Base-by-base conservation (phyloP, 1,140 invertebrate genomes). In the Oryctes rhinoceros region DNA sequence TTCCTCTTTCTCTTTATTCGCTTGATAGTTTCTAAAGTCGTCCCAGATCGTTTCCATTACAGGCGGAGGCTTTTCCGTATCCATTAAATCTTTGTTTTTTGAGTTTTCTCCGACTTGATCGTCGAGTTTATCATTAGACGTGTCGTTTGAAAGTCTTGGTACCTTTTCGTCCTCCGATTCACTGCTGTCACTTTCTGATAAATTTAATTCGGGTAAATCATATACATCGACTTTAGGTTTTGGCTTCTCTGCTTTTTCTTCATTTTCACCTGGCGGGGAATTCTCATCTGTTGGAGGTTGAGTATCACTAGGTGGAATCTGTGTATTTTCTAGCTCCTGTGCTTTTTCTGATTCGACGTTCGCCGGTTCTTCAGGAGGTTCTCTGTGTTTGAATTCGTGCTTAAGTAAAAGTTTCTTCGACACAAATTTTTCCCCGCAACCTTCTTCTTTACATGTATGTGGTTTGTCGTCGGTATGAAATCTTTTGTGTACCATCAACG, bases 401-500 rank as follows among this genome's bases (percentile, higher is more conserved):
- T 94, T 95, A 5, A 88, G 83, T 6, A 96, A 85, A 2, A 96
- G 85, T 86, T 95, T 96, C 79, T 93, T 94, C 0, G 95, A 96
- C 48, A 97, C 93, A 88, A 96, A 96, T 81, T 91, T 92, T 82
- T 94, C 91, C 7, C 90, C 87, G 86, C 95, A 97, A 7, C 87
- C 88, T 81, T 90, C 90, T 84, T 94, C 91, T 15, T 86, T 88
- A 85, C 95, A 96, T 20, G 88, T 83, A 87, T 95, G 93, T 0
- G 94, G 93, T 81, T 86, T 90, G 76, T 88, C 87, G 81, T 95
- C 92, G 2, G 90, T 88, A 85, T 97, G 95, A 82, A 95, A 88
- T 81, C 95, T 89, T 88, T 94, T 94, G 85, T 96, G 95, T 24
- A 97, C 94, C 86, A 93, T 94, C 37, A 96, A 87, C n/a, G 91